Evolutionary conservation across 2,797 vertebrate genomes (phyloP).

Genomic region (Phaenicophaeus curvirostris): DNA sequence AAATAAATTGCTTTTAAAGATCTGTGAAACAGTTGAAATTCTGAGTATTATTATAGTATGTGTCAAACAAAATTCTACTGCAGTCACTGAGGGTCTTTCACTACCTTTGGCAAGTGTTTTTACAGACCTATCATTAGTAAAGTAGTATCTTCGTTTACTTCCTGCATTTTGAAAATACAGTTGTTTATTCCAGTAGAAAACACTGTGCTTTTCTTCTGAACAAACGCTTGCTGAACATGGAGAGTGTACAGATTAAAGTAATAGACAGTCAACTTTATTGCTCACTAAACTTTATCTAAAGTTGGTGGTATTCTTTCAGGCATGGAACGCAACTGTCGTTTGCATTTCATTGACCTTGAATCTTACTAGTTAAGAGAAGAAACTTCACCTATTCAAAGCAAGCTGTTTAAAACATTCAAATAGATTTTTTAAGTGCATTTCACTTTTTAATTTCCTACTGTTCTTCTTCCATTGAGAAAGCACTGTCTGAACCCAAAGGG

Average conservation of each 20-base stretch:
- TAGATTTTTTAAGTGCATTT: slow-evolving; percentile 41
- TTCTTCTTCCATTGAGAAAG: slow-evolving; percentile 65
- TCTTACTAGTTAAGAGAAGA: slow-evolving; percentile 63
- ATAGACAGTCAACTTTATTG: neutral
- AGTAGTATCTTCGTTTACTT: neutral
- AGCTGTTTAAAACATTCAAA: slow-evolving; percentile 68
- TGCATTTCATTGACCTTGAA: slow-evolving; percentile 75
- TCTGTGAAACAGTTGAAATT: neutral
- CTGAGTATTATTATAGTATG: neutral
- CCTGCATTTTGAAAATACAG: neutral
- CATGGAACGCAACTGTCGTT: neutral
- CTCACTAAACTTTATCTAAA: neutral
- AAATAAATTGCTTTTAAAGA: neutral
- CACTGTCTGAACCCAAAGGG: slow-evolving; percentile 61
- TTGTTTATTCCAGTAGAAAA: neutral
- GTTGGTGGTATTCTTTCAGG: slow-evolving; percentile 8
- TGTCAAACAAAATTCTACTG: neutral
- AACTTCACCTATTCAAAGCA: slow-evolving; percentile 65
- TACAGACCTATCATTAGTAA: neutral
- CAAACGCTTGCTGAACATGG: neutral
- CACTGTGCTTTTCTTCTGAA: neutral
- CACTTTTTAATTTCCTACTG: slow-evolving; percentile 54
- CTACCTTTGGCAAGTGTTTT: neutral
- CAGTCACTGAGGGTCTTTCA: neutral
- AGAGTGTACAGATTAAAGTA: neutral